Evolutionary conservation across 2,797 vertebrate genomes (phyloP).

Genomic region (Antrozous pallidus): DNA sequence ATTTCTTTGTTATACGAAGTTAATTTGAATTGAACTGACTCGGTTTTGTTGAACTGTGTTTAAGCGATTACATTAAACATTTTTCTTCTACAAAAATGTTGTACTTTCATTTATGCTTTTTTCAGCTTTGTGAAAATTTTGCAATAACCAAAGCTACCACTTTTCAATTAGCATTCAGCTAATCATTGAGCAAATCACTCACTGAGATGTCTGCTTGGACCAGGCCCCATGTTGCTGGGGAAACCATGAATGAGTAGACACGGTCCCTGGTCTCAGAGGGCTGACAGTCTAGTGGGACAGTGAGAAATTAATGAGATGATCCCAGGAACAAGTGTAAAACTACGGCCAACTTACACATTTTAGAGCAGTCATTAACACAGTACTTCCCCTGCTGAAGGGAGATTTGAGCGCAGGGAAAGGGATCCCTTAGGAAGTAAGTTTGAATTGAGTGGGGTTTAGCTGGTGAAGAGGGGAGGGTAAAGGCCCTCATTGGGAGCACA

Average conservation of each 20-base stretch:
- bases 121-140: not conserved
- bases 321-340: not conserved
- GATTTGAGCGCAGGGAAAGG: not conserved
- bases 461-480: not conserved
- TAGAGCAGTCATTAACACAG: fast-evolving
- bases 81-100: conserved; percentile 17
- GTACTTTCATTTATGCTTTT: not conserved
- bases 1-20: conserved; percentile 53
- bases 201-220: not conserved
- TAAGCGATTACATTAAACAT: conserved; percentile 62
- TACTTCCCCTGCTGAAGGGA: not conserved
- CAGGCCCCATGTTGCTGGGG: not conserved
- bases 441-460: not conserved
- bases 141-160: not conserved
- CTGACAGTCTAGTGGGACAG: not conserved
- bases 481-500: not conserved
- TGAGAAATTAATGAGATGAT: not conserved
- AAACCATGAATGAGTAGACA: not conserved
- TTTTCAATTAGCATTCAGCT: not conserved
- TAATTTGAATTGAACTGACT: conserved; percentile 50
- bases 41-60: conserved; percentile 43
- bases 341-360: fast-evolving
- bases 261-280: not conserved
- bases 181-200: not conserved
- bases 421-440: not conserved